Evolutionary conservation across 2,113 vertebrate genomes (phyloP).

Genomic region (Corythaixoides concolor): DNA sequence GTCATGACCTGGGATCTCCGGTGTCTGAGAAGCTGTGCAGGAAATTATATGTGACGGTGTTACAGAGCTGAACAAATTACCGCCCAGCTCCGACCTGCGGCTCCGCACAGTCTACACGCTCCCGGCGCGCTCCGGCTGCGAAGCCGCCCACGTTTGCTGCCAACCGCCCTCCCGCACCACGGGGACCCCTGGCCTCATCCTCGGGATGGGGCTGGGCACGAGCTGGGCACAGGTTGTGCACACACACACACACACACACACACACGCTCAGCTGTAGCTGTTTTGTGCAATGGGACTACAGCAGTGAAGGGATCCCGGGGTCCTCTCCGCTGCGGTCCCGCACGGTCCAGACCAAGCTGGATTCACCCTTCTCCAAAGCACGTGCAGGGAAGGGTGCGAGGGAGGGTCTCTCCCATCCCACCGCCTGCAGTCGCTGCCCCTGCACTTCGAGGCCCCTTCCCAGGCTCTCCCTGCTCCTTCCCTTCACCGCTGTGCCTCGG

Average conservation of each 20-base stretch:
- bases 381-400: accelerated
- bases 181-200: neutral
- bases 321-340: accelerated
- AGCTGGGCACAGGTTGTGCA: neutral
- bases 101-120: neutral
- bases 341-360: accelerated
- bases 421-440: neutral
- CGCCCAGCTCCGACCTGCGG: neutral
- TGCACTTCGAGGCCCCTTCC: neutral
- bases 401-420: neutral
- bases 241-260: accelerated
- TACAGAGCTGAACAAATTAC: neutral
- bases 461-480: neutral
- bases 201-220: neutral
- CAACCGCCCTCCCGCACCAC: accelerated
- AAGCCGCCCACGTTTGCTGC: neutral
- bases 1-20: neutral
- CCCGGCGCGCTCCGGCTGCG: accelerated
- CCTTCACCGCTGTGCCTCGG: accelerated
- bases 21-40: neutral
- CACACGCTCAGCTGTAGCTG: accelerated
- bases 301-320: accelerated
- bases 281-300: neutral
- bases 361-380: neutral
- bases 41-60: neutral